These are phyloP conservation scores for Apodemia hepburni DNA, from an alignment of 2,888 invertebrate genomes.

Conservation along the genomic window DNA sequence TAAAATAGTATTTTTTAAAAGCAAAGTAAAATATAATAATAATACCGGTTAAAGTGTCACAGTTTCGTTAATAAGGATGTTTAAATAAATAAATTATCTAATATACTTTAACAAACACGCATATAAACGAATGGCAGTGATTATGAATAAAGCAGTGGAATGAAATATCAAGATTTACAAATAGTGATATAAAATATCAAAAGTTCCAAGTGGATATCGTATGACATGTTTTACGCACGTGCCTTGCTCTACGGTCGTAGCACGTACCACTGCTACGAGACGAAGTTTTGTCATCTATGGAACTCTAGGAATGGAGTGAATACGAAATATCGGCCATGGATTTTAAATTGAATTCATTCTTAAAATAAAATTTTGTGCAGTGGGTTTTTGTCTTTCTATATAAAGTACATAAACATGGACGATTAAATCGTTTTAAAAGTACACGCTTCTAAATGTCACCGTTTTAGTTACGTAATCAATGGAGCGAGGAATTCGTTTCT, in stretches of 20 bases:
- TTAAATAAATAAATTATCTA: no score
- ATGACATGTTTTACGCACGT: conserved; percentile 26
- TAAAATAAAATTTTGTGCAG: not conserved
- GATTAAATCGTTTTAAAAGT: no score
- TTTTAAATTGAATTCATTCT: conserved; percentile 1
- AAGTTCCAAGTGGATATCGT: conserved; percentile 20
- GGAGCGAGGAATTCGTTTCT: no score
- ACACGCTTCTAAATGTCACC: no score
- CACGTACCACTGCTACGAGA: conserved; percentile 28
- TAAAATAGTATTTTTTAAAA: no score
- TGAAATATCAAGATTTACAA: not conserved
- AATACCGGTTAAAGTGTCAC: no score
- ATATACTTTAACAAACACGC: not conserved
- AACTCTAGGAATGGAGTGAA: conserved; percentile 20
- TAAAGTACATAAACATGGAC: no score
- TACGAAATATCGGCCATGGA: conserved; percentile 16
- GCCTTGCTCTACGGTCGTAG: conserved; percentile 20
- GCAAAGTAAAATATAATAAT: no score
- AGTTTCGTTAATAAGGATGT: no score
- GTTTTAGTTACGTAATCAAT: no score
- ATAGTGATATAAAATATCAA: conserved; percentile 15
- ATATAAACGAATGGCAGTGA: not conserved
- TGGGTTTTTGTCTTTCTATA: no score
- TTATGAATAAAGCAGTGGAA: not conserved
- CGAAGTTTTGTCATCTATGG: conserved; percentile 28